A percentile compares a stretch with the other conserved stretches of the same genome.
These are phyloP conservation scores for Phortica okadai DNA, from an alignment of 2,888 invertebrate species.

Conservation along the genomic window DNA sequence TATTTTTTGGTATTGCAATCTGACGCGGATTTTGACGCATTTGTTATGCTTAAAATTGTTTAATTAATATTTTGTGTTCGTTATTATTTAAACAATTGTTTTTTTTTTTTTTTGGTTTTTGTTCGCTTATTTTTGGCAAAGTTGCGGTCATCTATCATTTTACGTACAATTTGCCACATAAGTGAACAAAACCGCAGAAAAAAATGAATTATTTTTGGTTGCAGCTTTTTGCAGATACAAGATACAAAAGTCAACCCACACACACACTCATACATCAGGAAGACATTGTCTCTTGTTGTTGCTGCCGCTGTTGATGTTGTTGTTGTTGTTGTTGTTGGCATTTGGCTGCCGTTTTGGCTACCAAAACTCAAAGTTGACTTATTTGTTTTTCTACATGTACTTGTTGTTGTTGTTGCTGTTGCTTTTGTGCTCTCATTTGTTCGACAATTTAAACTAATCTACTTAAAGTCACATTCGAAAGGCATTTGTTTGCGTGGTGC, in stretches of 20 bases:
- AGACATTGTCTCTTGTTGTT: not conserved
- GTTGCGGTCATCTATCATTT: slow-evolving; percentile 66
- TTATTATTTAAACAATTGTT: slow-evolving; percentile 39
- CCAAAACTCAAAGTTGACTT: slow-evolving; percentile 48
- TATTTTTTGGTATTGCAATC: slow-evolving; percentile 54
- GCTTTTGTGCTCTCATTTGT: not conserved
- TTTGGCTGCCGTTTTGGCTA: slow-evolving; percentile 47
- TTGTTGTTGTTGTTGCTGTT: not conserved
- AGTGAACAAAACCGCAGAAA: not conserved
- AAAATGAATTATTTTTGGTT: not conserved
- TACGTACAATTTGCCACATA: slow-evolving; percentile 11
- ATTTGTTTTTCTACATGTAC: slow-evolving; percentile 13
- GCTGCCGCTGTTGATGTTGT: slow-evolving; percentile 10
- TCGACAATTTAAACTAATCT: slow-evolving; percentile 23
- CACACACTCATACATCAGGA: slow-evolving; percentile 36
- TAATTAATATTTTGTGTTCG: slow-evolving; percentile 44
- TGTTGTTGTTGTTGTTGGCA: slow-evolving; percentile 16
- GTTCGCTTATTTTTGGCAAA: slow-evolving; percentile 28
- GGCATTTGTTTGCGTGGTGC: not conserved
- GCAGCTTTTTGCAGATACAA: slow-evolving; percentile 23
- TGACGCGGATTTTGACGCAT: slow-evolving; percentile 66
- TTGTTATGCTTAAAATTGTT: slow-evolving; percentile 67
- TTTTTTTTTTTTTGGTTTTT: slow-evolving; percentile 20
- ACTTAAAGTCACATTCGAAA: slow-evolving; percentile 12
- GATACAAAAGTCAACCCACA: slow-evolving; percentile 56